Base-by-base conservation (phyloP, 2,113 vertebrate species). In the Vidua macroura region DNA sequence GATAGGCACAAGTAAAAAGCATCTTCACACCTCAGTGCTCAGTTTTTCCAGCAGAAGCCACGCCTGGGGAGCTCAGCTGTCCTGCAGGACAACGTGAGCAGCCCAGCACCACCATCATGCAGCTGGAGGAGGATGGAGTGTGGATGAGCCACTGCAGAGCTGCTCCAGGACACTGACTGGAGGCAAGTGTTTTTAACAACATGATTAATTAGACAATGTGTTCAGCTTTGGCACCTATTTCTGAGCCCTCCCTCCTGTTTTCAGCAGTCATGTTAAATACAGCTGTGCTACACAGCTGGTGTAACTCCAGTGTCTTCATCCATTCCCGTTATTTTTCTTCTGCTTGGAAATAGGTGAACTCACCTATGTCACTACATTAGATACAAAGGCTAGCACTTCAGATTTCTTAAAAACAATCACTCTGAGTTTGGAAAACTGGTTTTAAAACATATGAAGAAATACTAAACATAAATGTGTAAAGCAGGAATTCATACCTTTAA, bases 141-240 rank as follows among this genome's bases (percentile, higher is more conserved):
- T 18, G 84, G 63, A 46, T n/a, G 48, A 33, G 39, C 85, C 64
- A 6, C 20, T 2, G 16, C 68, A 31, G n/a, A 75, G 73, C 80
- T 83, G 82, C 62, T 39, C 88, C 63, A 59, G 69, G 68, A 88
- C 1, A n/a, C 88, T 9, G 8, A 81, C 88, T 9, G 60, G 33
- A 90, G 91, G 86, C 83, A 83, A 80, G 83, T 7, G 62, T 56
- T 75, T 78, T 33, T 39, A 70, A 84, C 60, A 68, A 59, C 59
- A 7, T 3, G 55, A 85, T 90, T 69, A 33, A 62, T 79, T 20
- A 46, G 63, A 95, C 72, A 83, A 56, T 1, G 53, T 6, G 3
- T 90, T 96, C 91, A 81, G 86, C 92, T 97, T 96, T 97, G 95
- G 96, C 96, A 97, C 93, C 90, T 92, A 55, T 83, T 90, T 83